phyloP scores from a whole-genome alignment of 2,888 invertebrate genomes.

The Xiphydria camelus region DNA sequence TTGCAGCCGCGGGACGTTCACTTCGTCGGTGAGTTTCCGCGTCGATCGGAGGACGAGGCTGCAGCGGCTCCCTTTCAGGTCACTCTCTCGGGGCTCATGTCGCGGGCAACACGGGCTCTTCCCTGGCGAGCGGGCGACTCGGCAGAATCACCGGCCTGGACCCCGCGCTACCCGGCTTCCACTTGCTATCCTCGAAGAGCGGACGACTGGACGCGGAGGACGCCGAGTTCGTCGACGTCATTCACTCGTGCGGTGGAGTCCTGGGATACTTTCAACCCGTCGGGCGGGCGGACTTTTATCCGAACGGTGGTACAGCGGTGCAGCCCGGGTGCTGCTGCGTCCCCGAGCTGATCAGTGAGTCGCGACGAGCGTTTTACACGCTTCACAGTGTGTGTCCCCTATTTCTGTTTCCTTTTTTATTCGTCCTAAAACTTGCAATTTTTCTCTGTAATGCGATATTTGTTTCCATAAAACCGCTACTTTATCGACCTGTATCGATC shows the following conservation, averaged over 20 bases:
- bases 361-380: too few species aligned
- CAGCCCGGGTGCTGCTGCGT: slow-evolving; percentile 57
- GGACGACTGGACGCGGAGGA: slow-evolving; percentile 48
- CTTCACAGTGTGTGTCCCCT: slow-evolving; percentile 3
- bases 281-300: slow-evolving; percentile 55
- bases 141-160: slow-evolving; percentile 59
- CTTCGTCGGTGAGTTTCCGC: slow-evolving; percentile 54
- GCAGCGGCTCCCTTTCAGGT: too few species aligned
- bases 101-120: slow-evolving; percentile 49
- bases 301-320: slow-evolving; percentile 54
- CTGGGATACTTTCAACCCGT: slow-evolving; percentile 52
- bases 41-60: too few species aligned
- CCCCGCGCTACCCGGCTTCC: slow-evolving; percentile 57
- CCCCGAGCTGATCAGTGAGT: slow-evolving; percentile 48
- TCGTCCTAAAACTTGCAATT: too few species aligned
- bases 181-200: slow-evolving; percentile 37
- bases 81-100: slow-evolving; percentile 56
- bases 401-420: slow-evolving; percentile 9
- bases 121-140: slow-evolving; percentile 44
- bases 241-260: slow-evolving; percentile 56
- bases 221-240: slow-evolving; percentile 55
- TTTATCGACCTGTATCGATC: too few species aligned
- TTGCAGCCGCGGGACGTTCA: slow-evolving; percentile 50
- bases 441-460: too few species aligned
- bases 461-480: too few species aligned